These are phyloP conservation scores for Drosophila lutescens DNA, from an alignment of 2,888 invertebrate species.

Conservation along the genomic window DNA sequence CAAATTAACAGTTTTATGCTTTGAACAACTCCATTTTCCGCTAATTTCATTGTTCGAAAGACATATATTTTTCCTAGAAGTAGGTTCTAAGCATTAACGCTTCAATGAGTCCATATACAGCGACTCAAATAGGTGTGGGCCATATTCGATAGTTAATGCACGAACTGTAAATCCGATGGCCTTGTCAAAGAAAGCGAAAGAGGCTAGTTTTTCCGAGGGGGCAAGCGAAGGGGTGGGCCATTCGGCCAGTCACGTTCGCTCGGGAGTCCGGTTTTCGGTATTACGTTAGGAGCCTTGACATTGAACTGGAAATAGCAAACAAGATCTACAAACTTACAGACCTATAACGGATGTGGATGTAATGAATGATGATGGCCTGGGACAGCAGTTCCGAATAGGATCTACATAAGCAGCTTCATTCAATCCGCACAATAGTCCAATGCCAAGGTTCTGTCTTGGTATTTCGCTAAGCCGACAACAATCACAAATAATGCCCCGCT, in stretches of 20 bases:
- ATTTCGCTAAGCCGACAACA: slow-evolving; percentile 21
- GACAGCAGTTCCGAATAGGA: neutral
- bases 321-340: neutral
- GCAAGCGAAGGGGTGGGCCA: too few species aligned
- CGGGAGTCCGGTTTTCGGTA: slow-evolving; percentile 13
- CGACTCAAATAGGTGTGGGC: slow-evolving; percentile 1
- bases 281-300: slow-evolving; percentile 41
- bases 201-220: neutral
- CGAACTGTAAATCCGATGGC: slow-evolving; percentile 23
- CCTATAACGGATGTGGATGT: slow-evolving; percentile 31
- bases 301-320: slow-evolving; percentile 35
- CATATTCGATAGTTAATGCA: neutral
- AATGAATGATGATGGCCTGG: slow-evolving; percentile 7
- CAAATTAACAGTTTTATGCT: slow-evolving; percentile 46
- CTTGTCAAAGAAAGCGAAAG: slow-evolving; percentile 50
- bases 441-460: slow-evolving; percentile 20
- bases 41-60: slow-evolving; percentile 28
- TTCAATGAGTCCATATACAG: slow-evolving; percentile 32
- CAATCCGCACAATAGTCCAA: slow-evolving; percentile 10
- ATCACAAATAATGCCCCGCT: slow-evolving; percentile 6
- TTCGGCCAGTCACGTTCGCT: slow-evolving; percentile 36
- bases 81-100: slow-evolving; percentile 44
- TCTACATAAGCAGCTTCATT: slow-evolving; percentile 4
- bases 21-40: slow-evolving; percentile 24
- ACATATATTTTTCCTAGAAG: slow-evolving; percentile 25